phyloP scores from a whole-genome alignment of 2,113 vertebrate genomes.

The Toxostoma redivivum region DNA sequence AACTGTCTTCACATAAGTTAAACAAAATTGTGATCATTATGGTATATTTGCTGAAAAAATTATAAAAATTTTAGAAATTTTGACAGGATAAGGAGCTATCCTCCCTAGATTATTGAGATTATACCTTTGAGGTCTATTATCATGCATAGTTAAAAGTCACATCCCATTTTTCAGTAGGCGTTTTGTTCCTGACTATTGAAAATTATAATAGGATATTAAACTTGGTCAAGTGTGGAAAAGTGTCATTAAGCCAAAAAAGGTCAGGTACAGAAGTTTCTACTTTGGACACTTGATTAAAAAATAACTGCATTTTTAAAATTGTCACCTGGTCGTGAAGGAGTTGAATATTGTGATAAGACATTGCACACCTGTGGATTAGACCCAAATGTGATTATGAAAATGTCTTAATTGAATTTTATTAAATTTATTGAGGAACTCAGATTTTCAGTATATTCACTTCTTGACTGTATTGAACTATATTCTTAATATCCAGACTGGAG shows the following conservation, averaged over 20 bases:
- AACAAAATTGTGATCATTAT: neutral
- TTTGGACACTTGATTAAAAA: neutral
- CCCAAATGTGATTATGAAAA: neutral
- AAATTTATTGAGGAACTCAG: neutral
- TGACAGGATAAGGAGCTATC: neutral
- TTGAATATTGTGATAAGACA: neutral
- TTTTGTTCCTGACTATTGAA: neutral
- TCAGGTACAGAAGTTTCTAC: neutral
- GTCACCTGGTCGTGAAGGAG: neutral
- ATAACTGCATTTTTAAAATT: neutral
- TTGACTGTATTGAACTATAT: neutral
- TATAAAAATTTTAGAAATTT: neutral
- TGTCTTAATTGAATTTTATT: neutral
- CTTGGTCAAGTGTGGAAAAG: neutral
- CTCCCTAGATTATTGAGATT: neutral
- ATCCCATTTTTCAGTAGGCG: neutral
- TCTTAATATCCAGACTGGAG: neutral
- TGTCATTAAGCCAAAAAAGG: neutral
- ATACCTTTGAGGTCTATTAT: neutral
- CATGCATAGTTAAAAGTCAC: neutral
- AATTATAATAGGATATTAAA: neutral
- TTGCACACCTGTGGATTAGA: neutral
- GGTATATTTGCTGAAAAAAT: neutral
- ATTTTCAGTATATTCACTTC: neutral
- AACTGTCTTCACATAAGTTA: neutral